phyloP scores from a whole-genome alignment of 2,113 vertebrate genomes.

The Ageneiosus marmoratus region DNA sequence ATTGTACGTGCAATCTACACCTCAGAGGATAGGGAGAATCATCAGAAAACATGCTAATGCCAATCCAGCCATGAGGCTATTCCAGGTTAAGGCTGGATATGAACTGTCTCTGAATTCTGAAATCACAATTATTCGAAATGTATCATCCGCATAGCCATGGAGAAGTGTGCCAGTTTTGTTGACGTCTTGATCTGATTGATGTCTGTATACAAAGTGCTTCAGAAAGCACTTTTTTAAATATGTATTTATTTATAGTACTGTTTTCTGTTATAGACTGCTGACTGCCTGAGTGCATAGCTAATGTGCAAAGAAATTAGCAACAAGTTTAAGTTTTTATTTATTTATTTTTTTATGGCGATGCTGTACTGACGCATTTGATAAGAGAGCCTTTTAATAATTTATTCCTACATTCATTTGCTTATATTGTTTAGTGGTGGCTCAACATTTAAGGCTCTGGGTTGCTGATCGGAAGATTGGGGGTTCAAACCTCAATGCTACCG shows the following conservation, averaged over 20 bases:
- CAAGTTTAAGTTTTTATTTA: background rate
- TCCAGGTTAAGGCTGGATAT: background rate
- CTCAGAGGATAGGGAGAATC: constrained; percentile 16
- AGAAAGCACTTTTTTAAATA: background rate
- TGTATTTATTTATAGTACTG: background rate
- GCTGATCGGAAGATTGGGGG: too few species aligned
- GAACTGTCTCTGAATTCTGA: constrained; percentile 8
- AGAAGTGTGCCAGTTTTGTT: background rate
- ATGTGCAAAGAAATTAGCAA: background rate
- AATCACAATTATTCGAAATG: background rate
- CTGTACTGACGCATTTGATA: background rate
- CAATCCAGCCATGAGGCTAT: background rate
- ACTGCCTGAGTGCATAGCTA: background rate
- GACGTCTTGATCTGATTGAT: constrained; percentile 1
- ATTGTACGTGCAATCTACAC: constrained; percentile 46
- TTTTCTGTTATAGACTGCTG: background rate
- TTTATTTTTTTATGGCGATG: background rate
- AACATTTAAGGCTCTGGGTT: too few species aligned
- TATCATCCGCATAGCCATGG: background rate
- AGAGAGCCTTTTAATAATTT: background rate
- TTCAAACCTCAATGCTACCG: too few species aligned
- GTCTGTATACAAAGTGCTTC: background rate
- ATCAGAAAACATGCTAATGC: constrained; percentile 21
- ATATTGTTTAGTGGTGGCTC: background rate
- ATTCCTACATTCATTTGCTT: background rate